These are phyloP conservation scores for Caenorhabditis angaria DNA, from an alignment of 2,888 invertebrate species.

Conservation along the genomic window DNA sequence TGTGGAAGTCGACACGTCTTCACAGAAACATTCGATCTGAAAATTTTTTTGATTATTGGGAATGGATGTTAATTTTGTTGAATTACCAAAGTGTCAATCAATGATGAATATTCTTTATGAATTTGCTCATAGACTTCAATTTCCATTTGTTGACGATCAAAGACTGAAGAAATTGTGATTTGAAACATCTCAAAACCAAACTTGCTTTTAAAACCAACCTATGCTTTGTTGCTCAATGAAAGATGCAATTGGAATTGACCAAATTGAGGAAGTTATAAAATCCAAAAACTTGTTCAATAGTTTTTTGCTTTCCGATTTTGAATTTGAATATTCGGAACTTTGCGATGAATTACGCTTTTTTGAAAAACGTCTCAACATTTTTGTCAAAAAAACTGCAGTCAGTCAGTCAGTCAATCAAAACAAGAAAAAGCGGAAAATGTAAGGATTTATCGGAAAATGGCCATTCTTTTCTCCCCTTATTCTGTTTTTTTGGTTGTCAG, in stretches of 20 bases:
- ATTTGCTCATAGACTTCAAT: constrained; percentile 72
- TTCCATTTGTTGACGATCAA: constrained; percentile 73
- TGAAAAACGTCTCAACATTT: constrained; percentile 38
- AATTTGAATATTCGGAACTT: background rate
- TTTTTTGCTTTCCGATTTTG: constrained; percentile 4
- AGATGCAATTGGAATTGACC: constrained; percentile 64
- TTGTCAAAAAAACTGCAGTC: background rate
- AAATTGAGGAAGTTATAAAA: constrained; percentile 64
- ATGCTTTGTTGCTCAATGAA: constrained; percentile 68
- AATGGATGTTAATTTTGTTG: constrained; percentile 5
- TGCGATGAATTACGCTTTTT: constrained; percentile 12
- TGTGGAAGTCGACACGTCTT: constrained; percentile 37
- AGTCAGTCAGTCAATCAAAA: too few species aligned
- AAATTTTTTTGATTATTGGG: constrained; percentile 1
- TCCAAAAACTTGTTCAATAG: constrained; percentile 62
- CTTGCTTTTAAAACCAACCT: constrained; percentile 31
- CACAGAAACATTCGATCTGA: constrained; percentile 55
- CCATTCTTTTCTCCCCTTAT: background rate
- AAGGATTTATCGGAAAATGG: background rate
- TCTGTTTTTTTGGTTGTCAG: background rate
- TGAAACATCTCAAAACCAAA: background rate
- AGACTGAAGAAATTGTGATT: constrained; percentile 72
- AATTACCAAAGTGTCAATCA: constrained; percentile 71
- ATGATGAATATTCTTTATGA: constrained; percentile 72
- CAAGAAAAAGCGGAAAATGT: background rate